Percentiles rank a stretch among this genome's conserved stretches.
Conservation (phyloP, 2,888 invertebrate species). For the Drosophila mercatorum region DNA sequence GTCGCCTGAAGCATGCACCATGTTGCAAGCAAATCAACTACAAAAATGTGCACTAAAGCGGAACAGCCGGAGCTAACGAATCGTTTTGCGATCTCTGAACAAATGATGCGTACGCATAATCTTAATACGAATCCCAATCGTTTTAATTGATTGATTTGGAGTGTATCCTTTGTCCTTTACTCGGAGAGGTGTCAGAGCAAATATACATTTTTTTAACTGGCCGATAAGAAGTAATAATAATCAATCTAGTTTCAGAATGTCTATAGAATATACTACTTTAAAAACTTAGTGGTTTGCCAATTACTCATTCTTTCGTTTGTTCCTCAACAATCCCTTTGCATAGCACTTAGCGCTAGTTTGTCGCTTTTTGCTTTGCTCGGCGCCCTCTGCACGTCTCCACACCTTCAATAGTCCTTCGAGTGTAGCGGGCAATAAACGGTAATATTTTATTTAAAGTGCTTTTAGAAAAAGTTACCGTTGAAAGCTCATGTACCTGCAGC, state of each 20-base stretch:
- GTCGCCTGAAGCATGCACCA: constrained; percentile 20
- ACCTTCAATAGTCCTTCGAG: constrained; percentile 60
- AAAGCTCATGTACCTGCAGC: constrained; percentile 47
- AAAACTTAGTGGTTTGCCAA: not conserved
- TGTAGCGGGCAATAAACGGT: constrained; percentile 73
- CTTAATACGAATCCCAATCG: not conserved
- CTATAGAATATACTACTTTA: too few species aligned
- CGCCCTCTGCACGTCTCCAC: not conserved
- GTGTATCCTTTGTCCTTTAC: not conserved
- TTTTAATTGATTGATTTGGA: constrained; percentile 10
- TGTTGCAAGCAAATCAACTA: constrained; percentile 53
- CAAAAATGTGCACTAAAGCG: constrained; percentile 42
- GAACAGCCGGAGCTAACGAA: constrained; percentile 32
- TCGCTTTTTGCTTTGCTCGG: constrained; percentile 1
- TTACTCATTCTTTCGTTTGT: not conserved
- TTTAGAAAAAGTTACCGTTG: constrained; percentile 26
- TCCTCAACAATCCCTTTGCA: constrained; percentile 20
- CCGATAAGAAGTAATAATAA: not conserved
- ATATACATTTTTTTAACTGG: too few species aligned
- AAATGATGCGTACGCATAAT: constrained; percentile 47
- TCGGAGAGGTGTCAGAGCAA: too few species aligned
- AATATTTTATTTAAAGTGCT: constrained; percentile 72
- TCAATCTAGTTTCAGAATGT: not conserved
- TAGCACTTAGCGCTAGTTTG: constrained; percentile 51
- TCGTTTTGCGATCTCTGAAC: constrained; percentile 13